Percentiles rank a stretch among this genome's conserved stretches.
Conservation (phyloP, 2,113 vertebrate genomes). For the Regulus satrapa region DNA sequence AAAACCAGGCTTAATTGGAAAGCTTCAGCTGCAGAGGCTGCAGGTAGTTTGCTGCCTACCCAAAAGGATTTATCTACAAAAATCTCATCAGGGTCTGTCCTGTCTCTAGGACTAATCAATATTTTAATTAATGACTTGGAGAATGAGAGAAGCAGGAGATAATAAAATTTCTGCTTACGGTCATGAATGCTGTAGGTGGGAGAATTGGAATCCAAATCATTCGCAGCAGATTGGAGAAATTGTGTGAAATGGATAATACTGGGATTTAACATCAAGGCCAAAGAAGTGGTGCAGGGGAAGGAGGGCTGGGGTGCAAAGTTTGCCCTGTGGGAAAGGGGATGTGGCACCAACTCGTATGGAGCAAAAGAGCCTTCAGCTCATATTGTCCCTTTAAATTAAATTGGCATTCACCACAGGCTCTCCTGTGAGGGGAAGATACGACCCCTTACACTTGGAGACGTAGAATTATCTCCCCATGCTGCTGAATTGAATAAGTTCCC, state of each 20-base stretch:
- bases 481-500: neutral
- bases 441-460: neutral
- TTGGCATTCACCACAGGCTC: neutral
- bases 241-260: neutral
- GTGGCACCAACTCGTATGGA: neutral
- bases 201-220: neutral
- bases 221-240: neutral
- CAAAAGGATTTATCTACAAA: neutral
- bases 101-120: neutral
- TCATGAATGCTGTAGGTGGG: fast-evolving
- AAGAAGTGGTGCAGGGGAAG: fast-evolving
- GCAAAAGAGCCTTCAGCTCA: neutral
- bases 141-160: neutral
- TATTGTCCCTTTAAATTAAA: neutral
- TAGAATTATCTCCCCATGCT: fast-evolving
- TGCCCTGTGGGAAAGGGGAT: neutral
- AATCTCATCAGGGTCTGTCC: neutral
- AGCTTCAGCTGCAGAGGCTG: neutral
- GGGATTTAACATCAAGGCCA: neutral
- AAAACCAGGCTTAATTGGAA: neutral
- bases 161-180: neutral
- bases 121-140: constrained; percentile 7
- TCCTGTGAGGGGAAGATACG: fast-evolving
- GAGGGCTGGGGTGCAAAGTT: neutral
- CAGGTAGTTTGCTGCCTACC: neutral